Percentiles rank a stretch among this genome's conserved stretches.
These are phyloP conservation scores for Stomatorhinus walkeri DNA, from an alignment of 2,797 vertebrate species.

Conservation along the genomic window DNA sequence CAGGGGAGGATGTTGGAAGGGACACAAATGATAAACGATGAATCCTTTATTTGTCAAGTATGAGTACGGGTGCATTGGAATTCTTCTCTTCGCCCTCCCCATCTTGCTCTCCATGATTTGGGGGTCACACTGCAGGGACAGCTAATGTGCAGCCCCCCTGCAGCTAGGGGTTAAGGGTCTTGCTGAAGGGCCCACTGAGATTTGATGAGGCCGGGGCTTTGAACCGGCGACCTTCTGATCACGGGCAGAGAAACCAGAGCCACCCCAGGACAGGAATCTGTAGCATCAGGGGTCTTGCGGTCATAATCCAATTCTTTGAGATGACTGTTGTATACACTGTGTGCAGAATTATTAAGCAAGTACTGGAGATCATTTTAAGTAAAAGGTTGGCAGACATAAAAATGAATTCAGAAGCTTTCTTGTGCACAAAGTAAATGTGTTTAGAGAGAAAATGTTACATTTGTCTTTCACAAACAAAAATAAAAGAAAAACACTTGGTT, in stretches of 20 bases:
- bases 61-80: not conserved
- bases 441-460: no score
- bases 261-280: not conserved
- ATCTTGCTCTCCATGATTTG: not conserved
- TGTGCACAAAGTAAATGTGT: no score
- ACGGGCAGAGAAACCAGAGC: not conserved
- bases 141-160: not conserved
- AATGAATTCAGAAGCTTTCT: no score
- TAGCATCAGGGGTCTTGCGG: not conserved
- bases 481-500: no score
- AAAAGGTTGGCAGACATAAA: no score
- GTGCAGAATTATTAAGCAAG: not conserved
- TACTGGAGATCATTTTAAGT: no score
- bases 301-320: not conserved
- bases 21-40: not conserved
- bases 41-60: not conserved
- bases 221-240: not conserved
- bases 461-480: no score
- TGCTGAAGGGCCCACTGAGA: not conserved
- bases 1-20: not conserved
- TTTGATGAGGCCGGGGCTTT: not conserved
- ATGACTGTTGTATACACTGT: not conserved
- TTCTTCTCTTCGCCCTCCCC: not conserved
- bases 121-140: not conserved
- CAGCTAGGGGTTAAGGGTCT: not conserved